phyloP scores from a whole-genome alignment of 2,888 invertebrate species.

The Cepaea hortensis region DNA sequence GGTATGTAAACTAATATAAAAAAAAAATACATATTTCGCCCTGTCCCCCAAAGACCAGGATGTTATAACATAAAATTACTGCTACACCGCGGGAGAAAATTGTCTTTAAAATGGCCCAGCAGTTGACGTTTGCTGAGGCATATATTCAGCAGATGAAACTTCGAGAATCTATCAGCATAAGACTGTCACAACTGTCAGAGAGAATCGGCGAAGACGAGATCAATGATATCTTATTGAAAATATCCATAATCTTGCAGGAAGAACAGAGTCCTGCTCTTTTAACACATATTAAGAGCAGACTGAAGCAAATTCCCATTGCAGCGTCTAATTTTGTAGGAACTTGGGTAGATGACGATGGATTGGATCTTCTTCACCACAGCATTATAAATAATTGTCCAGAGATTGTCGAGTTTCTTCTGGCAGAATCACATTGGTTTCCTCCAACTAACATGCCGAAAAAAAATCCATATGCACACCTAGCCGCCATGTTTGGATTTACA shows the following conservation, averaged over 20 bases:
- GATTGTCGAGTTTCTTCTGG: conserved; percentile 25
- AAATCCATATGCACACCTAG: conserved; percentile 46
- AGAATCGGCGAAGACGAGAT: neutral
- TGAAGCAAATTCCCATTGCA: neutral
- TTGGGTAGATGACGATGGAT: conserved; percentile 22
- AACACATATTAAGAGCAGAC: neutral
- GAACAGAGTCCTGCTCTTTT: neutral
- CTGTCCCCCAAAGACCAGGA: too few species aligned
- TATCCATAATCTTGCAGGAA: neutral
- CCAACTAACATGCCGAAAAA: neutral
- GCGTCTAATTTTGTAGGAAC: neutral
- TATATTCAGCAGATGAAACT: neutral
- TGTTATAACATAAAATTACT: too few species aligned
- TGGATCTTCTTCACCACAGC: conserved; percentile 40
- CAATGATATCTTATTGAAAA: neutral
- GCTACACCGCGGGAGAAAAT: too few species aligned
- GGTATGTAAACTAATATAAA: too few species aligned
- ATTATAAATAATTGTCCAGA: conserved; percentile 41
- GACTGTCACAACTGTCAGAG: neutral
- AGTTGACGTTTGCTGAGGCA: conserved; percentile 1
- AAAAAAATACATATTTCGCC: too few species aligned
- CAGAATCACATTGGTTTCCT: conserved; percentile 15
- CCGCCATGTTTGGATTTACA: conserved; percentile 30
- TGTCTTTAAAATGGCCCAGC: neutral
- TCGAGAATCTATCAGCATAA: neutral